Evolutionary conservation across 2,797 vertebrate species (phyloP).

Genomic region (Siniperca undulata): DNA sequence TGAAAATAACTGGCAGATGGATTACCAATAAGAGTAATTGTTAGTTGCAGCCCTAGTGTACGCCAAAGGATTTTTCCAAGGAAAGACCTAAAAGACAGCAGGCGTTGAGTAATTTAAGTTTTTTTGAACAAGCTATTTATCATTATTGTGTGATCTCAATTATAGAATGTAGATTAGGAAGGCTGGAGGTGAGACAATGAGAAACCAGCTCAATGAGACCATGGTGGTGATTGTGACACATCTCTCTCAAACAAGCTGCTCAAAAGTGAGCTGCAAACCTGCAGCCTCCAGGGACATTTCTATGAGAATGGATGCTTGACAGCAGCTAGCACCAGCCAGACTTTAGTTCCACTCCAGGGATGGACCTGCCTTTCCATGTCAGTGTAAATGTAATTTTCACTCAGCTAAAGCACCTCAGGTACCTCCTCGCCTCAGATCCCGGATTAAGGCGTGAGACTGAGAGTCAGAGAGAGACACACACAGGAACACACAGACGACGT

Average conservation of each 20-base stretch:
- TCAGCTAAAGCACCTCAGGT: conserved; percentile 74
- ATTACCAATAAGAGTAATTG: neutral
- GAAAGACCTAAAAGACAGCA: neutral
- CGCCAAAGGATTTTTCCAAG: no score
- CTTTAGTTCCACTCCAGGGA: conserved; percentile 75
- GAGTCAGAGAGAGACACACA: conserved; percentile 39
- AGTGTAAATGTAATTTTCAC: conserved; percentile 82
- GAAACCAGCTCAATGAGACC: conserved; percentile 22
- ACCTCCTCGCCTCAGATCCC: conserved; percentile 62
- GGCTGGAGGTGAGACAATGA: conserved; percentile 11
- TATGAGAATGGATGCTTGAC: conserved; percentile 68
- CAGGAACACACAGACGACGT: conserved; percentile 30
- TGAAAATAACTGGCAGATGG: neutral
- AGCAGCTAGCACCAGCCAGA: conserved; percentile 53
- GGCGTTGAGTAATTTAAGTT: no score
- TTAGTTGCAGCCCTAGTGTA: neutral
- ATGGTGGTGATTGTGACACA: conserved; percentile 27
- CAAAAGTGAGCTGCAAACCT: conserved; percentile 54
- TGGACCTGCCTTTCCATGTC: conserved; percentile 71
- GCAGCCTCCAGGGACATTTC: conserved; percentile 64
- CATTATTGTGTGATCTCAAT: neutral
- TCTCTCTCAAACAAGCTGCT: conserved; percentile 58
- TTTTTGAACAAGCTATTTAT: neutral
- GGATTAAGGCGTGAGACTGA: conserved; percentile 69
- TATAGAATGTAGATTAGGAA: neutral